Evolutionary conservation across 1,140 invertebrate species (phyloP), one percentile per base, ranked within the genome.

Genomic region (Daktulosphaira vitifoliae): DNA sequence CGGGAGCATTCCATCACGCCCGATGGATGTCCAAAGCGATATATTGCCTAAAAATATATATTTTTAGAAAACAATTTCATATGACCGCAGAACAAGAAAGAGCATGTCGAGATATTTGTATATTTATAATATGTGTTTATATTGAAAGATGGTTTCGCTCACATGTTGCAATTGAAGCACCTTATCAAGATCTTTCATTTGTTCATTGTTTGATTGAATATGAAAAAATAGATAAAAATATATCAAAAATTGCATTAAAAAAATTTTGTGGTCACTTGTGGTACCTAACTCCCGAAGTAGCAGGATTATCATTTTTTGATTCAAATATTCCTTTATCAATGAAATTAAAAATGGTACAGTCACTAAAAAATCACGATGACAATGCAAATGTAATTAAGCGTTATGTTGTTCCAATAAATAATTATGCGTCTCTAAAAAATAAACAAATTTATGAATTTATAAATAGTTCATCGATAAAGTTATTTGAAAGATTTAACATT

Each of bases 1-100:
- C 56, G 52, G 49, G 51, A 37, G 50, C 66, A 11, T 54, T 67
- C 25, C 48, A 54, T 42, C 54, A 67, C 39, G 68, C 67, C 23
- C 50, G 66, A 29, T 70, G 67, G 52, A 68, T 68, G 65, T n/a
- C 65, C 15, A 67, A 68, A 44, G 53, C 65, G 37, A 67, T 70
- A 48, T 70, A 69, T 38, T 20, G 15, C 11, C 33, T 66, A n/a
- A 70, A 69, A 67, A 67, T 67, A 8, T 70, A 50, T 42, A 23
- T 68, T 18, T 70, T 68, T 66, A 20, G 68, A 49, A 65, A 66
- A 11, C 46, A 67, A 29, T 51, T 67, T 42, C 16, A 42, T 18
- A 37, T 67, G 29, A 65, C 66, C 3, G 44, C 8, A 16, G 18
- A 64, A 11, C 42, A 66, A 65, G 33, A 68, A 22, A n/a, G n/a